Base-by-base conservation (phyloP, 2,113 vertebrate genomes). In the Albula glossodonta region DNA sequence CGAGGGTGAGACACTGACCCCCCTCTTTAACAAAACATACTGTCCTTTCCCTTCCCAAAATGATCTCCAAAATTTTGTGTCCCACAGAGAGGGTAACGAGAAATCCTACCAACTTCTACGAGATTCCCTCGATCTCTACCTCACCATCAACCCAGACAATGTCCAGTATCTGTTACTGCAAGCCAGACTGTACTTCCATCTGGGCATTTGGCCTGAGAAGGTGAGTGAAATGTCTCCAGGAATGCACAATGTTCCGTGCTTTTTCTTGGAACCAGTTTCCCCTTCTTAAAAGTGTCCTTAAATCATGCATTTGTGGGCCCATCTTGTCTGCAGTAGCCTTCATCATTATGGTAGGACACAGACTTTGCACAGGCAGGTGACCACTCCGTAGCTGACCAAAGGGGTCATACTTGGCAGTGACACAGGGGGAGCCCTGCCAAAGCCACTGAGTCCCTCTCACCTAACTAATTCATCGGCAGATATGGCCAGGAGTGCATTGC, bases 191-290 rank as follows among this genome's bases (percentile, higher is more conserved):
- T 99, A 99, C 94, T 99, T 99, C 95, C 98, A 99, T 90, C 93
- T 99, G 91, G 98, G 98, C 87, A 99, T 99, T 94, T 99, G 98
- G 98, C 98, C 98, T 89, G 98, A 99, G 95, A 99, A 99, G 97
- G 98, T 99, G 93, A 92, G 84, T 1, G 31, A 4, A 17, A 51
- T 84, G n/a, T 25, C 19, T 31, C 41, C n/a, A 41, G 5, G 51
- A 80, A 11, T 17, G 49, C 17, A 50, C 11, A 15, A 41, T 41
- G 31, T 41, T 41, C 31, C 0, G 31, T 41, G 77, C 0, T 50
- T 78, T 1, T 78, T 78, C 48, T 78, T 10, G 41, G 10, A 74
- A 25, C 66, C 1, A 31, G 10, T 31, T 66, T 22, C 60, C 60
- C 11, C 8, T 15, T 60, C 17, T 63, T 66, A 66, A 19, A 66